phyloP scores from a whole-genome alignment of 2,113 vertebrate species.

The Chamaea fasciata region DNA sequence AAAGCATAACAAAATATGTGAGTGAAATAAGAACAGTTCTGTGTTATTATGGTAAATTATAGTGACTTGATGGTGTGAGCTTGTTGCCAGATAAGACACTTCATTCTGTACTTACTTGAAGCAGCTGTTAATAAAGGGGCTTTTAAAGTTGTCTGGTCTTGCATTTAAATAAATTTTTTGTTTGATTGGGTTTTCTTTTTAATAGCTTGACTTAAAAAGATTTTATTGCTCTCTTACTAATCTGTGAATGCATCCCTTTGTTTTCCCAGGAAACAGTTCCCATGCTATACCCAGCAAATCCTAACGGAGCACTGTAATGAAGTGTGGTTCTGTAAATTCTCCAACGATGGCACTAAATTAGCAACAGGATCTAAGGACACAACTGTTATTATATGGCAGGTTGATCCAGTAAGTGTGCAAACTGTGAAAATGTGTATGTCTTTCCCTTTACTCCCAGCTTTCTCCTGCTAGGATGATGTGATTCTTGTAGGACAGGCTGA shows the following conservation, averaged over 20 bases:
- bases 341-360: slow-evolving; percentile 95
- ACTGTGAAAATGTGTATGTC: background rate
- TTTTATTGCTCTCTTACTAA: background rate
- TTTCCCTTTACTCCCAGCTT: background rate
- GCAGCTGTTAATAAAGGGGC: background rate
- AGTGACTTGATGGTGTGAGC: background rate
- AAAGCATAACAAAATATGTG: background rate
- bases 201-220: background rate
- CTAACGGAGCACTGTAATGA: slow-evolving; percentile 98
- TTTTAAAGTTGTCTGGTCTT: background rate
- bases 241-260: background rate
- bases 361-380: slow-evolving; percentile 98
- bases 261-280: slow-evolving; percentile 90
- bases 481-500: background rate
- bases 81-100: background rate
- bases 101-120: background rate
- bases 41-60: background rate
- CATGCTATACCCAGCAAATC: slow-evolving; percentile 96
- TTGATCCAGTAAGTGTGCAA: slow-evolving; percentile 84
- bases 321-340: slow-evolving; percentile 99
- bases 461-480: background rate
- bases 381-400: slow-evolving; percentile 96
- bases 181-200: background rate
- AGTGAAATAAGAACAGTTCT: background rate
- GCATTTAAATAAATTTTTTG: background rate